A percentile compares a stretch with the other conserved stretches of the same genome.
Conservation (phyloP, 2,113 vertebrate species). For the Loxodonta africana region DNA sequence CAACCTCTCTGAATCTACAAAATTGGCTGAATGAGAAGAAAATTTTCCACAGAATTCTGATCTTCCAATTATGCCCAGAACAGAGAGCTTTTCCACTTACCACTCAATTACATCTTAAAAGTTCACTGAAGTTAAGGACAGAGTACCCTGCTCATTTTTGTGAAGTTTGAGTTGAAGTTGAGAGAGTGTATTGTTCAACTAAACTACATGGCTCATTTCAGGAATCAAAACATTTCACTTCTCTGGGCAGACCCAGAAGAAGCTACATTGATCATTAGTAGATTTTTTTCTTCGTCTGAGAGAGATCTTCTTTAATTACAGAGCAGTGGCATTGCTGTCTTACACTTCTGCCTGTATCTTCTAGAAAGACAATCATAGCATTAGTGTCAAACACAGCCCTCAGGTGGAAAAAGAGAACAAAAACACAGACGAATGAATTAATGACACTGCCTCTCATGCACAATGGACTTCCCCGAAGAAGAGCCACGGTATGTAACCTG, state of each 20-base stretch:
- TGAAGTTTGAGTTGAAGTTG: background rate
- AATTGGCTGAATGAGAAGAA: background rate
- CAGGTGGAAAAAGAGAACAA: background rate
- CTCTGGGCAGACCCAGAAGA: background rate
- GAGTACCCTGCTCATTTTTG: background rate
- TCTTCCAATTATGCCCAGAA: background rate
- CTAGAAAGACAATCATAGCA: background rate
- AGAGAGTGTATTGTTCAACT: background rate
- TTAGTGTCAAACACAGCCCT: background rate
- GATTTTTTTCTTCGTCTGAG: background rate
- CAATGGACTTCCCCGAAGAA: background rate
- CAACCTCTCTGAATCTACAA: background rate
- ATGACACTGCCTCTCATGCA: background rate
- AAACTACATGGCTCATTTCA: background rate
- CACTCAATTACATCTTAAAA: conserved; percentile 30
- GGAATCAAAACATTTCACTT: background rate
- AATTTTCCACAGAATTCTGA: background rate
- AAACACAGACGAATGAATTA: background rate
- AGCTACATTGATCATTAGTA: background rate
- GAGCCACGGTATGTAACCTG: background rate
- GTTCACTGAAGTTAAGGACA: conserved; percentile 23
- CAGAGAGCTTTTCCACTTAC: background rate
- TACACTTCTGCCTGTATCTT: background rate
- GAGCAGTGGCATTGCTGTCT: background rate
- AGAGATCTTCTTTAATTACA: background rate